Conservation (phyloP, 2,113 vertebrate genomes). For the Vicugna pacos region DNA sequence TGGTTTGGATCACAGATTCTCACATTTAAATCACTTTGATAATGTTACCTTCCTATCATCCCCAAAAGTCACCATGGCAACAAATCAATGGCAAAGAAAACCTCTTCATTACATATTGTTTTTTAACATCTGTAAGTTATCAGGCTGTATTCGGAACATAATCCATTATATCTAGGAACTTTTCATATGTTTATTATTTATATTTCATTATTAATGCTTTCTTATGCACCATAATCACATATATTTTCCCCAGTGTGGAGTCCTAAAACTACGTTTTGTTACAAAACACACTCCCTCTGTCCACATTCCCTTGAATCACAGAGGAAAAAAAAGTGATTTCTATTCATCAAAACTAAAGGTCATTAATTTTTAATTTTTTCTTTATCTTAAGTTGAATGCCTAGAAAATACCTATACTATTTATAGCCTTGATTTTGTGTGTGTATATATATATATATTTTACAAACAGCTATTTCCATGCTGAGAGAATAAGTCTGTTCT, state of each 20-base stretch:
- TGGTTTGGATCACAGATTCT: not conserved
- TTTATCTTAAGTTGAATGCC: constrained; percentile 7
- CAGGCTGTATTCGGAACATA: not conserved
- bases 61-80: not conserved
- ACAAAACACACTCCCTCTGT: not conserved
- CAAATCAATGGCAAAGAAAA: not conserved
- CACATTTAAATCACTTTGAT: constrained; percentile 20
- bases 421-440: not conserved
- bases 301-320: not conserved
- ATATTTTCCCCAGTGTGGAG: not conserved
- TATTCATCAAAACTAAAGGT: not conserved
- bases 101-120: not conserved
- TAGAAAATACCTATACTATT: not conserved
- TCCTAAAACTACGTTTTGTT: not conserved
- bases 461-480: constrained; percentile 22
- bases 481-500: not conserved
- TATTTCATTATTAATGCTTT: not conserved
- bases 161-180: not conserved
- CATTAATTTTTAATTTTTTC: not conserved
- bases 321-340: not conserved
- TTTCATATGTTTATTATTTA: not conserved
- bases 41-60: not conserved
- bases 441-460: constrained; percentile 36
- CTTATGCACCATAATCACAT: not conserved
- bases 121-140: not conserved